A percentile compares a stretch with the other conserved stretches of the same genome.
These are phyloP conservation scores for Panzeria rudis DNA, from an alignment of 2,888 invertebrate species.

Conservation along the genomic window DNA sequence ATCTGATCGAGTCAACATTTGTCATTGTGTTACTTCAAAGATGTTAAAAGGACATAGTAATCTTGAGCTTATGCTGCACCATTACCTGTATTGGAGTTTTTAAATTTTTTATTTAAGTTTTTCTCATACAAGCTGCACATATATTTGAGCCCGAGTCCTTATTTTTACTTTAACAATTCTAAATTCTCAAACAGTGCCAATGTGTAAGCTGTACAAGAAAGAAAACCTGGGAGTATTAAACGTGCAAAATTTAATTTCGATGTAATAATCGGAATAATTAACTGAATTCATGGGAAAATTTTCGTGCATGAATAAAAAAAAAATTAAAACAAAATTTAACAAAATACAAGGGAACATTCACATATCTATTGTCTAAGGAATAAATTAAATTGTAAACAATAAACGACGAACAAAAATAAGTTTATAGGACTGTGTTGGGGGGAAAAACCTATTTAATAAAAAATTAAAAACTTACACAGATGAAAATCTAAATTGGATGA, in stretches of 20 bases:
- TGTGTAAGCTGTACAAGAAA: neutral
- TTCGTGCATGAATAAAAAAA: conserved; percentile 48
- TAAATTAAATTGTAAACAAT: conserved; percentile 19
- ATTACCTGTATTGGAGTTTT: too few relatives aligned
- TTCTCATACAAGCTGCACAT: too few relatives aligned
- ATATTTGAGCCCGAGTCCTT: too few relatives aligned
- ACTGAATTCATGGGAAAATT: neutral
- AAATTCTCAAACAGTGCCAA: neutral
- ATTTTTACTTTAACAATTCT: neutral
- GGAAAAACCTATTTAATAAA: conserved; percentile 35
- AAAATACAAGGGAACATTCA: conserved; percentile 26
- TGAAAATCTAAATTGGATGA: conserved; percentile 27
- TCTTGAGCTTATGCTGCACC: too few relatives aligned
- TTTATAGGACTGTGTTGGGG: conserved; percentile 5
- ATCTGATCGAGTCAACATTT: too few relatives aligned
- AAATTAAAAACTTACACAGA: conserved; percentile 65
- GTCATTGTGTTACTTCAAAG: too few relatives aligned
- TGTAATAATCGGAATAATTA: neutral
- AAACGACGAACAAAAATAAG: conserved; percentile 21
- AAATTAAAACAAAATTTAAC: neutral
- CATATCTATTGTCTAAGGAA: neutral
- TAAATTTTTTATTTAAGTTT: too few relatives aligned
- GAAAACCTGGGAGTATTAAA: conserved; percentile 2
- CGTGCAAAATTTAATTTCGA: conserved; percentile 33
- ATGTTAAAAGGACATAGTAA: too few relatives aligned